Base-by-base conservation (phyloP, 2,888 invertebrate species). In the Pachydiplax longipennis region DNA sequence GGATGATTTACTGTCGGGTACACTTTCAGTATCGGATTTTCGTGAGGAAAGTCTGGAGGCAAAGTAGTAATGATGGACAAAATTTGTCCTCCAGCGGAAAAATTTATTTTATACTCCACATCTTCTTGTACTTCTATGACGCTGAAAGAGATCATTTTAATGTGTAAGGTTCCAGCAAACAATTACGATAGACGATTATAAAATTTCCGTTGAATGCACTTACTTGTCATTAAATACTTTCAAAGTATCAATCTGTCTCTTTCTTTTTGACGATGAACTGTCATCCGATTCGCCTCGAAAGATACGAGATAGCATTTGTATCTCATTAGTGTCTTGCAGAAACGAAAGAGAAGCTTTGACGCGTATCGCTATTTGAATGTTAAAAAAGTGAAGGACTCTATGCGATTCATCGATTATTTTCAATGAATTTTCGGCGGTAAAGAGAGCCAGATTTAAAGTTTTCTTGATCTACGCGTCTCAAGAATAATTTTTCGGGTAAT, bases 221-320 rank as follows among this genome's bases (percentile, higher is more conserved):
- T 94, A 96, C 96, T 97, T 96, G 92, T 97, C 97, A 93, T 97
- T 97, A 93, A 97, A 97, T 92, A 97, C 95, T 94, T 97, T 97
- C 92, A 97, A 93, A 8, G 97, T 97, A 83, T 97, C 97, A 92
- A 97, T 97, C 94, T 97, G 97, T 48, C 96, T 92, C 82, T 92
- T 92, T 87, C 92, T 92, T 90, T 92, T 92, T 12, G 91, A 83
- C 58, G 91, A 65, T 65, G 92, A 91, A 91, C 92, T 92, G 40
- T 92, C 92, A 37, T 90, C 81, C 61, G 92, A 91, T 80, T 92
- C 92, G 18, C 94, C 94, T 93, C 95, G 95, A 93, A 95, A 96
- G 53, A 94, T 93, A 92, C 95, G 94, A 81, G 95, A 95, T 92
- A 96, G 93, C 96, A 96, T 96, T 92, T 92, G 92, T 35, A 65